Percentiles rank a stretch among this genome's conserved stretches.
Evolutionary conservation across 2,888 invertebrate species (phyloP).

Genomic region (Andrena bucephala): DNA sequence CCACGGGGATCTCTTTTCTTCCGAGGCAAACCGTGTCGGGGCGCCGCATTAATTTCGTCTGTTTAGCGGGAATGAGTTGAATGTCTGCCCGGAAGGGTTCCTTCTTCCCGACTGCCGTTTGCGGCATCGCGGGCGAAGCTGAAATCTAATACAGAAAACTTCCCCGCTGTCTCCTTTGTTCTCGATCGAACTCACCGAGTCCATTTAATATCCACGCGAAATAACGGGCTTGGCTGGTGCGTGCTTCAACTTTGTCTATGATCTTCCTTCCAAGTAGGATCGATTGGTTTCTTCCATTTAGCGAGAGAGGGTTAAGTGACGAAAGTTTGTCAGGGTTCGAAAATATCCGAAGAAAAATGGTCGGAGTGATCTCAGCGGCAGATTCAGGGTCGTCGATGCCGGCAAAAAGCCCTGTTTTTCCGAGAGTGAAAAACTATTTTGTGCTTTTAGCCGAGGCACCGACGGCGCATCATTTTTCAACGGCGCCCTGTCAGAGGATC

Average conservation of each 20-base stretch:
- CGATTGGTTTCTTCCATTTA: not conserved
- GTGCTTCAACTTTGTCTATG: not conserved
- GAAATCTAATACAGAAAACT: conserved; percentile 4
- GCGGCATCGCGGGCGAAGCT: conserved; percentile 19
- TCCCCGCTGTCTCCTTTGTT: conserved; percentile 13
- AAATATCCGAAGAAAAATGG: conserved; percentile 35
- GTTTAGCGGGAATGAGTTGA: conserved; percentile 68
- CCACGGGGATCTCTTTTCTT: conserved; percentile 73
- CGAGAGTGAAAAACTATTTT: conserved; percentile 77
- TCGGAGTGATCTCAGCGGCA: conserved; percentile 24
- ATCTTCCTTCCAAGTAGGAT: not conserved
- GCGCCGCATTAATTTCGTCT: conserved; percentile 77
- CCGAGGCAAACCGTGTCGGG: conserved; percentile 76
- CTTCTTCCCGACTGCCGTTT: conserved; percentile 33
- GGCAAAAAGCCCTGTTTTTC: conserved; percentile 74
- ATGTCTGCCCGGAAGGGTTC: conserved; percentile 60
- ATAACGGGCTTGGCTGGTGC: not conserved
- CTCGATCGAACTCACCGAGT: not conserved
- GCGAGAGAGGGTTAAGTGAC: not conserved
- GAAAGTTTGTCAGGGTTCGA: conserved; percentile 9
- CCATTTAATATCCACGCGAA: not conserved
- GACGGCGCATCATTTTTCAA: conserved; percentile 83
- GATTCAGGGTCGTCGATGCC: conserved; percentile 57
- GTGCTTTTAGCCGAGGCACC: conserved; percentile 79
- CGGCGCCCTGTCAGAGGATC: conserved; percentile 70